phyloP scores from a whole-genome alignment of 2,113 vertebrate species.

The Addax nasomaculatus region DNA sequence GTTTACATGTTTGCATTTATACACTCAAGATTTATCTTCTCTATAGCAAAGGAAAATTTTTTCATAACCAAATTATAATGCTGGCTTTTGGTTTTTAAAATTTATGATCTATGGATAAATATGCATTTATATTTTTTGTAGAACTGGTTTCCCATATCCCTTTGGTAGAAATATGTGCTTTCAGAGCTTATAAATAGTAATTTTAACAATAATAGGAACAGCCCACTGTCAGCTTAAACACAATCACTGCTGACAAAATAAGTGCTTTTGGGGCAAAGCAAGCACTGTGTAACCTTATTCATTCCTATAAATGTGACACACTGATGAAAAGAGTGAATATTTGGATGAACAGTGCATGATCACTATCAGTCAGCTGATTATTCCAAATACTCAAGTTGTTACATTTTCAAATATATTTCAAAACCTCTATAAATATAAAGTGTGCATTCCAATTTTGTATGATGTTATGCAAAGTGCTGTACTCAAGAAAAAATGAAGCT shows the following conservation, averaged over 20 bases:
- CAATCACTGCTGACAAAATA: not conserved
- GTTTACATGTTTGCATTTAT: not conserved
- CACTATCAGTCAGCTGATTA: not conserved
- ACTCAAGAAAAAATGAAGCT: not conserved
- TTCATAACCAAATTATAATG: not conserved
- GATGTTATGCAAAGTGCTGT: not conserved
- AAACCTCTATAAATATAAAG: not conserved
- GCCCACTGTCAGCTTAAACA: not conserved
- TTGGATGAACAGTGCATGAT: slow-evolving; percentile 8
- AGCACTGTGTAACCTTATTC: not conserved
- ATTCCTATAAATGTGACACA: slow-evolving; percentile 9
- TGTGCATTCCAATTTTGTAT: not conserved
- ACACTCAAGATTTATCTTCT: not conserved
- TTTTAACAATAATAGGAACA: not conserved
- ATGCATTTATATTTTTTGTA: not conserved
- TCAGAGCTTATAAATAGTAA: not conserved
- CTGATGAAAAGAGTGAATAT: not conserved
- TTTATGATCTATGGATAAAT: not conserved
- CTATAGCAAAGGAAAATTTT: not conserved
- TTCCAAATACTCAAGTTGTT: not conserved
- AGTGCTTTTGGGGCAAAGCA: not conserved
- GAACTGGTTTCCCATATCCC: not conserved
- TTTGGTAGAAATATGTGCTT: not conserved
- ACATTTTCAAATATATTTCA: not conserved
- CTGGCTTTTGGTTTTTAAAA: not conserved